Base-by-base conservation (phyloP, 2,113 vertebrate species). In the Toxotes chatareus region DNA sequence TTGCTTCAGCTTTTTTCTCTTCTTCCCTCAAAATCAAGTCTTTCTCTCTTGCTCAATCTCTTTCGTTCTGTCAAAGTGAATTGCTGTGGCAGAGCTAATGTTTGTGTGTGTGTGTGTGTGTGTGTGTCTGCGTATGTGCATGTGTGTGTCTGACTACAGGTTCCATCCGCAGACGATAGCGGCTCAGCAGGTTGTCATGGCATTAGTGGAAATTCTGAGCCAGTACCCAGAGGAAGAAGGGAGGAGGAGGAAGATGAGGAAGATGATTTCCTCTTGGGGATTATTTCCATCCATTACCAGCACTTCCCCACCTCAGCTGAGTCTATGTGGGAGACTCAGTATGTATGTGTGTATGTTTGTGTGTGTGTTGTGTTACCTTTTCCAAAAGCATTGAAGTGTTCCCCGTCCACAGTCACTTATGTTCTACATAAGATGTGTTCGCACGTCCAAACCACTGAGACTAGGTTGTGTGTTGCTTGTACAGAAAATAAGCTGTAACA, bases 241-340 rank as follows among this genome's bases (percentile, higher is more conserved):
- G 77, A 72, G 59, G 83, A 66, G 72, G 84, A 81, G 69, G 67
- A 70, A 61, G 60, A 74, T 1, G 7, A 78, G 65, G 80, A 89
- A 92, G 78, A 86, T 79, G 87, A 73, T 92, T 93, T 93, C 74
- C 87, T 88, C 82, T 69, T 12, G 21, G 75, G 86, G 90, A 79
- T 93, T 81, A 89, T 67, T 81, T 90, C 80, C 83, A 44, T 80
- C 88, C 84, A 91, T 94, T 93, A 91, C 88, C 74, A 80, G 75
- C 76, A 77, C 34, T 40, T 60, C 75, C 85, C 88, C 86, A 79
- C 73, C 80, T 82, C 47, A 76, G 12, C 46, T 38, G 40, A 68
- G 51, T 49, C 65, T 67, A 62, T 46, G 61, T 53, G 61, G 53
- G 76, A 40, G 71, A 67, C 73, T 57, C 11, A 61, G 19, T 60